Evolutionary conservation across 2,888 invertebrate genomes (phyloP).

Genomic region (Nipponacmea schrenckii): DNA sequence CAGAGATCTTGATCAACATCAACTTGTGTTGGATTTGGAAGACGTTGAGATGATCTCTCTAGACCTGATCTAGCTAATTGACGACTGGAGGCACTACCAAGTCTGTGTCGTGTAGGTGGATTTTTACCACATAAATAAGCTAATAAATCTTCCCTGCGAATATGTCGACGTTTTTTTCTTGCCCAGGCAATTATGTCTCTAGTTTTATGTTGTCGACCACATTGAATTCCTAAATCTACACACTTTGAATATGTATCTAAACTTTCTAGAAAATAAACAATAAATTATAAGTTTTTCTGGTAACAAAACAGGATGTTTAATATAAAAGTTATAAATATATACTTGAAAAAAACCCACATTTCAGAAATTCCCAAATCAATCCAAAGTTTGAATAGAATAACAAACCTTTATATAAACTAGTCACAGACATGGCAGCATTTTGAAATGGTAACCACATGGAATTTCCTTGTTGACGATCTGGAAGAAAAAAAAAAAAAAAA

Average conservation of each 20-base stretch:
- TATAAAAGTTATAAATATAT: not conserved
- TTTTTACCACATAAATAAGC: constrained; percentile 78
- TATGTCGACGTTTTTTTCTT: constrained; percentile 76
- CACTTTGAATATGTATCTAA: constrained; percentile 78
- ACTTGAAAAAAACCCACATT: not conserved
- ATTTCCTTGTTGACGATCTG: constrained; percentile 55
- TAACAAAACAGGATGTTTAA: not conserved
- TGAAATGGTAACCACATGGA: constrained; percentile 79
- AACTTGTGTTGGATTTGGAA: constrained; percentile 70
- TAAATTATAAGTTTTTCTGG: not conserved
- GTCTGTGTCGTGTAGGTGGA: constrained; percentile 70
- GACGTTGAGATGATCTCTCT: constrained; percentile 48
- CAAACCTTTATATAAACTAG: constrained; percentile 79
- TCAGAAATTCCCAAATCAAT: not conserved
- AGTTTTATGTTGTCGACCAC: constrained; percentile 79
- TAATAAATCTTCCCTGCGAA: constrained; percentile 80
- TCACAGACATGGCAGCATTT: constrained; percentile 82
- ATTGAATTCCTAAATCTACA: constrained; percentile 78
- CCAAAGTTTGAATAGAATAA: not conserved
- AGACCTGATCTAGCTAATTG: constrained; percentile 19
- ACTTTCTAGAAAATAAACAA: constrained; percentile 73
- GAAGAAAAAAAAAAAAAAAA: constrained; percentile 26
- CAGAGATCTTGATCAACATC: constrained; percentile 74
- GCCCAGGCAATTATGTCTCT: constrained; percentile 83
- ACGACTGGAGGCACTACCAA: constrained; percentile 15